Conservation (phyloP, 2,888 invertebrate species). For the Smittia aterrima region DNA sequence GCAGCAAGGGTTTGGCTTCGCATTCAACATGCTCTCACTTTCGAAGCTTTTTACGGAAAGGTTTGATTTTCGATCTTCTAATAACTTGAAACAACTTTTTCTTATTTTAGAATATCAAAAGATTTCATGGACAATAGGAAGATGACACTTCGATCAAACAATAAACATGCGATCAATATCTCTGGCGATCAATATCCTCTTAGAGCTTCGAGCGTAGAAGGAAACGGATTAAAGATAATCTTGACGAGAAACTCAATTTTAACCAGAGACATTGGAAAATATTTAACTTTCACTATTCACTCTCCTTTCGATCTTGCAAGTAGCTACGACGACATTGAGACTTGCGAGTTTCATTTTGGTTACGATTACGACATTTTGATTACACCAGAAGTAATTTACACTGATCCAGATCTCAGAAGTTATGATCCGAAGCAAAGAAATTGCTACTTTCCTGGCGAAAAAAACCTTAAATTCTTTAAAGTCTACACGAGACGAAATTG, state of each 20-base stretch:
- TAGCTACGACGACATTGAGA: background rate
- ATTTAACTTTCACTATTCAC: background rate
- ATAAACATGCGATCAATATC: background rate
- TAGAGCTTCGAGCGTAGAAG: background rate
- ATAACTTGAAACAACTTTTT: background rate
- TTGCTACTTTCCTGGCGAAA: constrained; percentile 47
- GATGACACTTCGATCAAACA: background rate
- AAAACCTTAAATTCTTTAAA: constrained; percentile 45
- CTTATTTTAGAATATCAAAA: background rate
- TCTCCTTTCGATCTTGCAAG: constrained; percentile 7
- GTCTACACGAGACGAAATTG: constrained; percentile 47
- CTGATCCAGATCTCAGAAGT: background rate
- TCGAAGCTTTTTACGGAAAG: background rate
- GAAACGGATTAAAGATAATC: background rate
- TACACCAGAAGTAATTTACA: background rate
- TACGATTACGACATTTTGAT: background rate
- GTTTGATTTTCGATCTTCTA: background rate
- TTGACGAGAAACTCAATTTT: background rate
- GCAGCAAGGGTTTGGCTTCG: background rate
- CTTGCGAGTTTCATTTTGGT: constrained; percentile 5
- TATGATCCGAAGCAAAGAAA: constrained; percentile 41
- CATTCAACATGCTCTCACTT: background rate
- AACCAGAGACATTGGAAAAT: background rate
- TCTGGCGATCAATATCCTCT: background rate
- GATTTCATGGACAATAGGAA: background rate